Percentiles rank a stretch among this genome's conserved stretches.
Evolutionary conservation across 2,888 invertebrate species (phyloP).

Genomic region (Prionchulus punctatus): DNA sequence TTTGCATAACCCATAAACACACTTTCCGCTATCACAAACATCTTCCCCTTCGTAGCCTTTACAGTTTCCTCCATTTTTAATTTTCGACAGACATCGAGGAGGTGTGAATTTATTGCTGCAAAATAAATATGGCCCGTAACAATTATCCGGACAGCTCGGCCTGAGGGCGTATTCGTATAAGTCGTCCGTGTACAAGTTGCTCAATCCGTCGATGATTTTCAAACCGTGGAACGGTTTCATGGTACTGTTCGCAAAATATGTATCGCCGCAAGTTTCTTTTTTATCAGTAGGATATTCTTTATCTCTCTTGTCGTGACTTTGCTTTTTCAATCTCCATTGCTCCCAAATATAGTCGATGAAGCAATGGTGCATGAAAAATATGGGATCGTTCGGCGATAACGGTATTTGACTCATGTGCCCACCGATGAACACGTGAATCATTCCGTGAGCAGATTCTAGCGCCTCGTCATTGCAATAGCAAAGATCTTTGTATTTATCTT

Average conservation of each 20-base stretch:
- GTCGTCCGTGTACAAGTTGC: slow-evolving; percentile 4
- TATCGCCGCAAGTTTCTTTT: slow-evolving; percentile 4
- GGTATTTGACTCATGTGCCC: slow-evolving; percentile 29
- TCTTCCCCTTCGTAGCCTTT: no score
- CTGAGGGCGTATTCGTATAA: slow-evolving; percentile 1
- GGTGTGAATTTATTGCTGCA: no score
- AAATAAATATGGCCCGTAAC: slow-evolving; percentile 20
- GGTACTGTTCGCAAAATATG: not conserved
- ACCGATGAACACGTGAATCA: slow-evolving; percentile 29
- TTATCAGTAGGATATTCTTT: not conserved
- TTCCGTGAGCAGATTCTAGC: slow-evolving; percentile 19
- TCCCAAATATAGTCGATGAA: slow-evolving; percentile 35
- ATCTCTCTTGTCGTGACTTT: slow-evolving; percentile 6
- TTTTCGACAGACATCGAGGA: no score
- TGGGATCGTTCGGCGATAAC: no score
- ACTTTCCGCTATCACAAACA: no score
- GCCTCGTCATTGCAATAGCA: slow-evolving; percentile 16
- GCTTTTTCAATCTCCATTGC: slow-evolving; percentile 17
- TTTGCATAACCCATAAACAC: no score
- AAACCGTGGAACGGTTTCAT: slow-evolving; percentile 11
- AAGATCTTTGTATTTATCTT: not conserved
- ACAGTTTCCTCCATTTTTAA: no score
- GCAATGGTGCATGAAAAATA: slow-evolving; percentile 31
- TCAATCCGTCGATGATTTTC: slow-evolving; percentile 8
- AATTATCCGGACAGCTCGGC: slow-evolving; percentile 4